Conservation (phyloP, 2,797 vertebrate species). For the Oreochromis mossambicus region DNA sequence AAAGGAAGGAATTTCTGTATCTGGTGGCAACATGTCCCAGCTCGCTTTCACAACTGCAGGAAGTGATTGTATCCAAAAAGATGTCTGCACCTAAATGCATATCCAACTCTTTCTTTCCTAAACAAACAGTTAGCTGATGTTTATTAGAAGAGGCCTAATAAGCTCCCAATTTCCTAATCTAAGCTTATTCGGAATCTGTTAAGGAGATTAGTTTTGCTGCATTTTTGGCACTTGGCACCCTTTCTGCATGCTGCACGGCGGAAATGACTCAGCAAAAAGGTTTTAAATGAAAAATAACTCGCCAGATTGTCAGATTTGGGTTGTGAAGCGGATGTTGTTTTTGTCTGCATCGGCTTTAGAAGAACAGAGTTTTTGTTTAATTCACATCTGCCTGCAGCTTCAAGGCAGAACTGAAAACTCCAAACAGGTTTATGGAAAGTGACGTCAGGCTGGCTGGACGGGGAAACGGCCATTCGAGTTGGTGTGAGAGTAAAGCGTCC, state of each 20-base stretch:
- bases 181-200: constrained; percentile 35
- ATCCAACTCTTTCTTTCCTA: background rate
- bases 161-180: constrained; percentile 10
- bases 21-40: background rate
- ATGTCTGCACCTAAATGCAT: background rate
- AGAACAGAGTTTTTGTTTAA: background rate
- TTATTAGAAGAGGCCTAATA: background rate
- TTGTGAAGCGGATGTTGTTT: background rate
- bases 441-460: constrained; percentile 21
- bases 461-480: constrained; percentile 19
- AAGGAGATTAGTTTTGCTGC: constrained; percentile 23
- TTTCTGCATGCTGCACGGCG: background rate
- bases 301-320: background rate
- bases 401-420: background rate
- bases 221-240: background rate
- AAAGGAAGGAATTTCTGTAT: background rate
- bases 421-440: constrained; percentile 5
- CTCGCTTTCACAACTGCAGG: background rate
- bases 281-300: constrained; percentile 15
- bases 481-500: background rate
- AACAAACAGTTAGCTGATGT: background rate
- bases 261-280: constrained; percentile 38
- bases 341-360: background rate
- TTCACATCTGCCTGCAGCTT: background rate
- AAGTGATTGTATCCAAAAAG: background rate